Evolutionary conservation across 2,113 vertebrate genomes (phyloP), one percentile per base, ranked within the genome.

Genomic region (Phrynosoma blainvillii): DNA sequence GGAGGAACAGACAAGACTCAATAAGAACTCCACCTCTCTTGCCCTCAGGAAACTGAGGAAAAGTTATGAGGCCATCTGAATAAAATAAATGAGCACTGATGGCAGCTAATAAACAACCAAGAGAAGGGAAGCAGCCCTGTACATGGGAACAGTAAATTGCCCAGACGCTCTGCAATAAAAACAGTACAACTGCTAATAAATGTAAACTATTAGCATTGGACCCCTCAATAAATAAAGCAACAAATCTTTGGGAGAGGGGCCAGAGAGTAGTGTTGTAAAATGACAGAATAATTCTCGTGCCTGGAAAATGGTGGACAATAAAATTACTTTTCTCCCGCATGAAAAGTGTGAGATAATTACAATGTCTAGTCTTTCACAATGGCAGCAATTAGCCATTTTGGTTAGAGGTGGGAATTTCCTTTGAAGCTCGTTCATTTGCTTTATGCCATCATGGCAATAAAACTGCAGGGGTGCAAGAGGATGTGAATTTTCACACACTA

Each of bases 111-210:
- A 92, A 94, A 96, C 86, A 23, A 95, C 40, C 14, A 1, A 59
- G 89, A 89, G 91, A 40, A 90, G 85, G 88, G 84, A 92, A 90
- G 93, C 73, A 32, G 23, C 68, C 10, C 84, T 92, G 93, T 91
- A 90, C 91, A 93, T 90, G 80, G 85, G 68, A 85, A 68, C 36
- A 82, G 90, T 93, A 92, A 96, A 93, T 89, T 92, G 89, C 90
- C 85, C 91, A 91, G 0, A 0, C 82, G 79, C 85, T 84, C 87
- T 0, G 0, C 82, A 87, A 86, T 87, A 93, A 92, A 92, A 90
- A 89, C 79, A 1, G 3, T 90, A 74, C 87, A 93, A 74, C 54
- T 62, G 79, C 87, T 91, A 92, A 92, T 88, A 95, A 93, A 93
- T 88, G 82, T 87, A 89, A 95, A 91, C 86, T 85, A 89, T 91